Base-by-base conservation (phyloP, 2,797 vertebrate genomes). In the Semaprochilodus insignis region DNA sequence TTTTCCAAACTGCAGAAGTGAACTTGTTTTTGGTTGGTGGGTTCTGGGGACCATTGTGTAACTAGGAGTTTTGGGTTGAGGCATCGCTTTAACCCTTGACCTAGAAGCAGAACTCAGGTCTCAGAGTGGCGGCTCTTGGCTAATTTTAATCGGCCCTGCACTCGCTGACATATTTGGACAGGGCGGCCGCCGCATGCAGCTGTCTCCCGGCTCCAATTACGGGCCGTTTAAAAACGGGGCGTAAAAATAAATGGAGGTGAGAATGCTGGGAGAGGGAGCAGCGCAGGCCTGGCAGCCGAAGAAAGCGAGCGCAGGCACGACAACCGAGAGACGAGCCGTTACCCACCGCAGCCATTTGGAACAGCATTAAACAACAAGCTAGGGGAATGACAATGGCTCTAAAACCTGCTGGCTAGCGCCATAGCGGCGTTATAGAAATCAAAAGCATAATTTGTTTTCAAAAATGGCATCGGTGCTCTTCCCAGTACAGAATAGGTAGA, bases 101-200 rank as follows among this genome's bases (percentile, higher is more conserved):
- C 63, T 17, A 66, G 14, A 66, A 34, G 16, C 63, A 66, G 31
- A 69, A 54, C 57, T 52, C 59, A 25, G 48, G 77, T 23, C 51
- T 74, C 7, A 57, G 55, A 21, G 27, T 34, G 36, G 75, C 62
- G 48, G 55, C 19, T 60, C 51, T 78, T 66, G 84, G 82, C 89
- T 90, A 89, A 88, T 88, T 89, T 87, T 89, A 87, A 85, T 87
- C 81, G 11, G 59, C 65, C 72, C 36, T 79, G 60, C 13, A 40
- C 80, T 81, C 17, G 51, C 76, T 69, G 77, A 81, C 87, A 82
- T 88, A 88, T 90, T 90, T 89, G 88, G 88, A 81, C 89, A 89
- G 74, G 81, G 74, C 52, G 80, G 77, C 80, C 36, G 36, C 36
- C 40, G 44, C 78, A 31, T 23, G 83, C 89, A 89, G 89, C 89